Evolutionary conservation across 2,797 vertebrate species (phyloP), one percentile per base, ranked within the genome.

Genomic region (Tolypeutes matacus): DNA sequence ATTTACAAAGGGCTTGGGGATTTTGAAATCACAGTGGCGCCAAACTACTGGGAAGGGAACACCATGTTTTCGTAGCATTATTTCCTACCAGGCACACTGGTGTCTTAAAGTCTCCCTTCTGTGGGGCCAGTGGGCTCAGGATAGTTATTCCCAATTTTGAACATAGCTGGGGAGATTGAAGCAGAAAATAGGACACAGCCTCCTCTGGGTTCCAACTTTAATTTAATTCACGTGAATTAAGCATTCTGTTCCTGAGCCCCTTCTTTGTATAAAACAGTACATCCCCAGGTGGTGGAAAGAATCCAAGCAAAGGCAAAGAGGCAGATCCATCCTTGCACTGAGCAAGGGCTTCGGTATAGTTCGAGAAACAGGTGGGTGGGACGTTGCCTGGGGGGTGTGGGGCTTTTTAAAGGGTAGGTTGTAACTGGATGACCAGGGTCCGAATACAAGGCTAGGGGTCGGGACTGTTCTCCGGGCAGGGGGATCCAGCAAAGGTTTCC

Each of bases 1-100:
- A 80, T 96, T 93, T 95, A 92, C 77, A 67, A 78, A 97, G 69
- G 81, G 58, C 64, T 87, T 21, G 1, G 77, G 42, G 31, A 86
- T 69, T 84, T 76, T 93, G 49, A 49, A 84, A 82, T 95, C 72
- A 87, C 2, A 1, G 20, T 46, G 53, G 82, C 62, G 64, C 82
- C 39, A 49, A 78, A 65, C 42, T 25, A 20, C 67, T 9, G 18
- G 53, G 21, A 90, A n/a, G 82, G 67, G 92, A 67, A 81, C 29
- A 5, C 81, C 78, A 42, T 0, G 7, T 10, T 13, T 58, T 80
- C 27, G 64, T 29, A 36, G 53, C 86, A 70, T 82, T 56, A 25
- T 34, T 65, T 67, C 62, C 15, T 36, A 78, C 58, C 77, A 75
- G 62, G 64, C 13, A 39, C n/a, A 3, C 0, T 1, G 58, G 20